Percentiles rank a stretch among this genome's conserved stretches.
These are phyloP conservation scores for Galeopsomyia nigrocyanea DNA, from an alignment of 2,888 invertebrate genomes.

Conservation along the genomic window DNA sequence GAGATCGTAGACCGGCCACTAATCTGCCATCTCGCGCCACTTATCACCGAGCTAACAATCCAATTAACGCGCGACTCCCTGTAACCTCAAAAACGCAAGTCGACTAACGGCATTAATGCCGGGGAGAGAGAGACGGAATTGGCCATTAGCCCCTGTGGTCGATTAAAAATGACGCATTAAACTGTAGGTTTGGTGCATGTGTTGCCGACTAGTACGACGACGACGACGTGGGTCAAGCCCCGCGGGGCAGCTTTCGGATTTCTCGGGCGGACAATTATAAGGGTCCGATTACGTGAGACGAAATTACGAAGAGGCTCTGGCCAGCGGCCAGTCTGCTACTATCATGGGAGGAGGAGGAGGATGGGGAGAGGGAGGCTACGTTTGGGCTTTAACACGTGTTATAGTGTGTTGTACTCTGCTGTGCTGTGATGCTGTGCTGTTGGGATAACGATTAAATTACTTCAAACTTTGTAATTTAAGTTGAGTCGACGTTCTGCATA, in stretches of 20 bases:
- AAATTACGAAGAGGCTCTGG: constrained; percentile 43
- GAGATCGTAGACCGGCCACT: too few species aligned
- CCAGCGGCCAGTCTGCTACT: neutral
- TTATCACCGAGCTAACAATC: too few species aligned
- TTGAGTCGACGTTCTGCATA: too few species aligned
- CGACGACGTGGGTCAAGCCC: constrained; percentile 11
- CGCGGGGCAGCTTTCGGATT: constrained; percentile 57
- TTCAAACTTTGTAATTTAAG: too few species aligned
- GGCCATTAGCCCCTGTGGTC: constrained; percentile 34
- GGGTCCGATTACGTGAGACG: constrained; percentile 56
- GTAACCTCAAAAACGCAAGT: constrained; percentile 2
- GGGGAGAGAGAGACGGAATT: neutral
- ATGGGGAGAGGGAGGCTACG: too few species aligned
- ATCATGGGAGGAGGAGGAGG: neutral
- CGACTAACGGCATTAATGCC: neutral
- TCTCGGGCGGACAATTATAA: constrained; percentile 62
- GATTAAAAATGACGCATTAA: constrained; percentile 45
- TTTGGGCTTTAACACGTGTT: too few species aligned
- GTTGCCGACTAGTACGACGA: too few species aligned
- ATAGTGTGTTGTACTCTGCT: too few species aligned
- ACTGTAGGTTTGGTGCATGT: neutral
- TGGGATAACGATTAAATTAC: too few species aligned
- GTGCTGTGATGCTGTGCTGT: too few species aligned
- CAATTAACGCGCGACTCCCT: neutral
- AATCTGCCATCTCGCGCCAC: too few species aligned